These are phyloP conservation scores for Heliothis subflexa DNA, from an alignment of 1,140 invertebrate species.

Conservation along the genomic window DNA sequence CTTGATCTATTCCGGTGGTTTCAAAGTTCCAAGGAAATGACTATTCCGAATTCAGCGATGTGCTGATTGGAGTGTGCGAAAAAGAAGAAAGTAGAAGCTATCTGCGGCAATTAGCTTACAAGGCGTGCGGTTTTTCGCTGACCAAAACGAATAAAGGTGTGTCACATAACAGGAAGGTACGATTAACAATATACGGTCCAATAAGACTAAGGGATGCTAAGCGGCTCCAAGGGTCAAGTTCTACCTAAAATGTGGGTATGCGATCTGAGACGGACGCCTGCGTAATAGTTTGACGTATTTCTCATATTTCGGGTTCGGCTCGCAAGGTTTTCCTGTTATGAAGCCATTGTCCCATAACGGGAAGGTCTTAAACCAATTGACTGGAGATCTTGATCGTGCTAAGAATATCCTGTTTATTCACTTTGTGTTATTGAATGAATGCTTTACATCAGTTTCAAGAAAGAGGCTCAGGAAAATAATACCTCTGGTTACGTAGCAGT, in stretches of 20 bases:
- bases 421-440: conserved; percentile 3
- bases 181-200: too few relatives aligned
- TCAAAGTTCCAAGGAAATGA: too few relatives aligned
- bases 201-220: neutral
- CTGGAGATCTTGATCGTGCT: conserved; percentile 4
- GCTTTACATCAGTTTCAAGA: neutral
- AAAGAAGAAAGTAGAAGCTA: too few relatives aligned
- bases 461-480: conserved; percentile 12
- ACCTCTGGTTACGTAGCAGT: neutral
- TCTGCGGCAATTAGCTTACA: too few relatives aligned
- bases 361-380: conserved; percentile 17
- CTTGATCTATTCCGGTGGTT: too few relatives aligned
- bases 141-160: too few relatives aligned
- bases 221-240: neutral
- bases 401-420: conserved; percentile 16
- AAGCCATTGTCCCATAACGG: conserved; percentile 14
- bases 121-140: too few relatives aligned
- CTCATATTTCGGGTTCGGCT: conserved; percentile 11
- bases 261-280: neutral
- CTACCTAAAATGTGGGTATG: conserved; percentile 6
- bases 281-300: conserved; percentile 14
- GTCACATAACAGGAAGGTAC: too few relatives aligned
- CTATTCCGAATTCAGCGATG: too few relatives aligned
- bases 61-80: too few relatives aligned
- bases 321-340: conserved; percentile 21